Evolutionary conservation across 2,797 vertebrate species (phyloP).

Genomic region (Pyrocephalus nanus): DNA sequence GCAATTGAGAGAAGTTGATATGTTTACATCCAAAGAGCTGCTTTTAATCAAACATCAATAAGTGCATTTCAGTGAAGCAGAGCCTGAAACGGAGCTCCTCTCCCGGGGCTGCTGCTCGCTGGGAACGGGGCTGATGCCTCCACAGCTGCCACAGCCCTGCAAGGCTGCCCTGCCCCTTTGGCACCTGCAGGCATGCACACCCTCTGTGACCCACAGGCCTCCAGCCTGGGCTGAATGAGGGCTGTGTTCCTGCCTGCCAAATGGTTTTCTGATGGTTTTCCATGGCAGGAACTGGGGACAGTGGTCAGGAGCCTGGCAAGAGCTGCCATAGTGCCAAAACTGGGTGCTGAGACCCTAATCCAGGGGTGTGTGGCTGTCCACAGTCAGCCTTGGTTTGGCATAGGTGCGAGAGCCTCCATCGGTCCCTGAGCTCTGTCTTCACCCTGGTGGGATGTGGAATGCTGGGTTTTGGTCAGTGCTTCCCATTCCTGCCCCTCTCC

Average conservation of each 20-base stretch:
- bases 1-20: conserved; percentile 41
- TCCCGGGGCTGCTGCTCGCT: neutral
- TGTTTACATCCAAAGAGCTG: conserved; percentile 59
- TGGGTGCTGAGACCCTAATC: neutral
- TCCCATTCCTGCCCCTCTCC: neutral
- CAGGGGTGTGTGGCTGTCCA: neutral
- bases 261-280: neutral
- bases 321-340: fast-evolving
- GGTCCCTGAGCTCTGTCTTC: neutral
- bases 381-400: fast-evolving
- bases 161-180: neutral
- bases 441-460: fast-evolving
- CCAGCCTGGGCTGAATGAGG: neutral
- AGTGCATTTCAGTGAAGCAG: conserved; percentile 28
- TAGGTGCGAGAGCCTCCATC: fast-evolving
- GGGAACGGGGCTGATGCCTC: neutral
- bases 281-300: neutral
- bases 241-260: neutral
- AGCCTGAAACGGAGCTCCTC: conserved; percentile 37
- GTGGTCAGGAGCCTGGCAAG: neutral
- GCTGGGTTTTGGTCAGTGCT: neutral
- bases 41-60: conserved; percentile 70
- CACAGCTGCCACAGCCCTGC: neutral
- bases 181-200: neutral
- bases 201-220: neutral